Evolutionary conservation across 2,113 vertebrate genomes (phyloP).

Genomic region (Castor canadensis): DNA sequence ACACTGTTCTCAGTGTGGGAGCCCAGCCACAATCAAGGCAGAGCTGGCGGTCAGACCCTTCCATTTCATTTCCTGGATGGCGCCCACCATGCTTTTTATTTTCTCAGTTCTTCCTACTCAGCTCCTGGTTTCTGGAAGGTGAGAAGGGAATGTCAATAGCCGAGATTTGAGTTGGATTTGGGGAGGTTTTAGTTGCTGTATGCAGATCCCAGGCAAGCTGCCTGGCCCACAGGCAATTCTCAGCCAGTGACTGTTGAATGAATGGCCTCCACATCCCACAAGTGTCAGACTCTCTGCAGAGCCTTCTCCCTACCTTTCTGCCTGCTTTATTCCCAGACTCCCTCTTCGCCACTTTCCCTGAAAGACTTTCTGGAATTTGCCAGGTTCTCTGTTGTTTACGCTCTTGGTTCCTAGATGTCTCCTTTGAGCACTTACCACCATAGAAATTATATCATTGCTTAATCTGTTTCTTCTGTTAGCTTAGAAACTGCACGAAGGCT

Average conservation of each 20-base stretch:
- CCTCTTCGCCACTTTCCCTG: neutral
- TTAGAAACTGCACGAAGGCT: neutral
- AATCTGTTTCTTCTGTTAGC: neutral
- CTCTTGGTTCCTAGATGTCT: neutral
- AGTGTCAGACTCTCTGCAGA: accelerated
- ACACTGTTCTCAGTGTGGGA: neutral
- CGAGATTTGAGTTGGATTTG: neutral
- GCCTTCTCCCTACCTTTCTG: neutral
- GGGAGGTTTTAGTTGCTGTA: neutral
- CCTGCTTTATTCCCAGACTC: neutral
- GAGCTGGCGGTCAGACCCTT: neutral
- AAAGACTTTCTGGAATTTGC: neutral
- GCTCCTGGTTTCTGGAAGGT: neutral
- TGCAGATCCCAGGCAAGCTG: neutral
- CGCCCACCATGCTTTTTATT: accelerated
- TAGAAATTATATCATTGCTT: neutral
- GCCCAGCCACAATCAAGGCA: neutral
- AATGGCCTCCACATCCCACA: neutral
- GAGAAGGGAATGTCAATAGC: neutral
- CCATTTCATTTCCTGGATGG: neutral
- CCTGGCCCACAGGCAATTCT: neutral
- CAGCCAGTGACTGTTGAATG: neutral
- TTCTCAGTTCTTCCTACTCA: neutral
- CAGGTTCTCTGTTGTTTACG: neutral
- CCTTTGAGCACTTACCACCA: neutral